Conservation (phyloP, 1,140 invertebrate species). For the Solenopsis invicta region DNA sequence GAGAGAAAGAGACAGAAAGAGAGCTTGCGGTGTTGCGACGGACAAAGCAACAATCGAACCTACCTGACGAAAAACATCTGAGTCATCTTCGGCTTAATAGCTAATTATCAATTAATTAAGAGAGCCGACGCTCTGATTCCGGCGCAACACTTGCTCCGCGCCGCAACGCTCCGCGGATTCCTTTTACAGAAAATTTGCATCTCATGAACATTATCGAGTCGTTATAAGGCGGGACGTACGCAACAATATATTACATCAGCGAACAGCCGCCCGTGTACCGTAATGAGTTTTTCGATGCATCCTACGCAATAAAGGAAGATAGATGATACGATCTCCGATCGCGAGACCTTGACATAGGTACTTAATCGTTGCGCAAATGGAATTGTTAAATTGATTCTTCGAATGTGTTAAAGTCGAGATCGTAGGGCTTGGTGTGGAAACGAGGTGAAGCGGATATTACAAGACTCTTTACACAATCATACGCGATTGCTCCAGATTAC, state of each 20-base stretch:
- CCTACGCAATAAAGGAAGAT: slow-evolving; percentile 67
- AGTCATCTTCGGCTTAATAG: slow-evolving; percentile 74
- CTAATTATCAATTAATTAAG: slow-evolving; percentile 76
- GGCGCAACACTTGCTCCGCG: slow-evolving; percentile 23
- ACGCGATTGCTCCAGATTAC: slow-evolving; percentile 35
- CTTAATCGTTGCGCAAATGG: slow-evolving; percentile 61
- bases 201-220: slow-evolving; percentile 57
- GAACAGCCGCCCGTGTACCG: slow-evolving; percentile 14
- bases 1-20: neutral
- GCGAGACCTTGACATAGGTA: slow-evolving; percentile 43
- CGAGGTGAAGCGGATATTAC: slow-evolving; percentile 38
- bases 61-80: slow-evolving; percentile 32
- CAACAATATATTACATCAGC: slow-evolving; percentile 53
- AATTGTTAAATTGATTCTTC: slow-evolving; percentile 55
- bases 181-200: slow-evolving; percentile 58
- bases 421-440: neutral
- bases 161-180: slow-evolving; percentile 19
- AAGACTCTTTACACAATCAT: slow-evolving; percentile 30
- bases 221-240: slow-evolving; percentile 53
- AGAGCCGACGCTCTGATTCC: slow-evolving; percentile 45
- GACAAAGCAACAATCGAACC: slow-evolving; percentile 50
- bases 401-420: slow-evolving; percentile 21
- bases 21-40: neutral
- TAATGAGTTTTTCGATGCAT: slow-evolving; percentile 71
- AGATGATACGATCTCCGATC: slow-evolving; percentile 52